phyloP scores from a whole-genome alignment of 1,140 invertebrate genomes.

The Orchesella cincta region DNA sequence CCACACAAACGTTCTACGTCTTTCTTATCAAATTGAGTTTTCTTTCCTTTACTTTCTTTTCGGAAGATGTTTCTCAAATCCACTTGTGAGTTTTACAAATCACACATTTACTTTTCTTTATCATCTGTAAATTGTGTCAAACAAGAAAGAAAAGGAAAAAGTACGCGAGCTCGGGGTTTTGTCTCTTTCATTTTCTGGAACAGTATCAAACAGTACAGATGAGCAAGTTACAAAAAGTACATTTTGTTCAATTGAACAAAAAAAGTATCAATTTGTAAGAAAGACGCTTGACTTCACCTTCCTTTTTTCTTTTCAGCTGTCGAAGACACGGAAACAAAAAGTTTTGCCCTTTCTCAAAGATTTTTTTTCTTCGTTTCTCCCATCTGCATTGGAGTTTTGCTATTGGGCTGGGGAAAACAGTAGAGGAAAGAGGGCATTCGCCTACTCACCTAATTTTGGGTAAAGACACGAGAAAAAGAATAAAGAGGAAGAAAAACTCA shows the following conservation, averaged over 20 bases:
- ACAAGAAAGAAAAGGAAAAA: conserved; percentile 1
- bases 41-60: neutral
- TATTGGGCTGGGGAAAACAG: too few relatives aligned
- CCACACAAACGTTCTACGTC: too few relatives aligned
- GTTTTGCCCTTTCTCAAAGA: too few relatives aligned
- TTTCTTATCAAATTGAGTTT: neutral
- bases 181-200: neutral
- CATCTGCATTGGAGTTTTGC: too few relatives aligned
- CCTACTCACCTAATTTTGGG: conserved; percentile 11
- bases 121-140: neutral
- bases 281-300: too few relatives aligned
- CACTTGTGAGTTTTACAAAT: neutral
- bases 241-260: too few relatives aligned
- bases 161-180: too few relatives aligned
- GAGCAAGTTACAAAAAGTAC: neutral
- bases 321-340: too few relatives aligned
- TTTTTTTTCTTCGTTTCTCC: too few relatives aligned
- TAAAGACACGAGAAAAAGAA: neutral
- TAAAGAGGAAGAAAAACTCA: neutral
- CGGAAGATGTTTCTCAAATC: neutral
- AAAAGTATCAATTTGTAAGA: too few relatives aligned
- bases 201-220: neutral
- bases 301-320: too few relatives aligned
- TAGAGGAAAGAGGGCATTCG: neutral
- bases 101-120: neutral